These are phyloP conservation scores for Elephas maximus DNA, from an alignment of 2,113 vertebrate genomes.

Conservation along the genomic window DNA sequence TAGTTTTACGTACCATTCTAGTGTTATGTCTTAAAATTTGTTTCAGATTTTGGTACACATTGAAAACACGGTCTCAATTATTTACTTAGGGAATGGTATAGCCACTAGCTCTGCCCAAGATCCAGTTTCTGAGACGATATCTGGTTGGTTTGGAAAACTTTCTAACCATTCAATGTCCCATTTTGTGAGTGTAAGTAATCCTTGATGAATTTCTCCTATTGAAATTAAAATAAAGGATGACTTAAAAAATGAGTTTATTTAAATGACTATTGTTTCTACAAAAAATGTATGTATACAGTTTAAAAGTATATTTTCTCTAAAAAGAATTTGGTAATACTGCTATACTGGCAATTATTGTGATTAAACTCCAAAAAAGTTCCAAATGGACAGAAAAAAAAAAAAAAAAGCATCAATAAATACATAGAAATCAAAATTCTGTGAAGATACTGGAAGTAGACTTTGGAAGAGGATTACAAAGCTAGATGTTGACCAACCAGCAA, in stretches of 20 bases:
- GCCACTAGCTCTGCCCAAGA: neutral
- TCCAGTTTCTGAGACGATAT: neutral
- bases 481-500: neutral
- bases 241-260: neutral
- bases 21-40: neutral
- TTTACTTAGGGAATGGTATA: neutral
- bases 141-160: neutral
- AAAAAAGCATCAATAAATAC: constrained; percentile 16
- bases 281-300: neutral
- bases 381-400: neutral
- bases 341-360: neutral
- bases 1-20: neutral
- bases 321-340: neutral
- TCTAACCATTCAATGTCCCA: neutral
- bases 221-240: neutral
- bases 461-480: constrained; percentile 6
- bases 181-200: constrained; percentile 5
- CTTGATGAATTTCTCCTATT: neutral
- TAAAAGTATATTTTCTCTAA: neutral
- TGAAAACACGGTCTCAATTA: neutral
- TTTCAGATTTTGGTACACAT: neutral
- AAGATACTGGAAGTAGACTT: neutral
- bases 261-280: neutral
- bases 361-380: neutral
- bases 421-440: constrained; percentile 6